Base-by-base conservation (phyloP, 2,113 vertebrate genomes). In the Otus sunia region DNA sequence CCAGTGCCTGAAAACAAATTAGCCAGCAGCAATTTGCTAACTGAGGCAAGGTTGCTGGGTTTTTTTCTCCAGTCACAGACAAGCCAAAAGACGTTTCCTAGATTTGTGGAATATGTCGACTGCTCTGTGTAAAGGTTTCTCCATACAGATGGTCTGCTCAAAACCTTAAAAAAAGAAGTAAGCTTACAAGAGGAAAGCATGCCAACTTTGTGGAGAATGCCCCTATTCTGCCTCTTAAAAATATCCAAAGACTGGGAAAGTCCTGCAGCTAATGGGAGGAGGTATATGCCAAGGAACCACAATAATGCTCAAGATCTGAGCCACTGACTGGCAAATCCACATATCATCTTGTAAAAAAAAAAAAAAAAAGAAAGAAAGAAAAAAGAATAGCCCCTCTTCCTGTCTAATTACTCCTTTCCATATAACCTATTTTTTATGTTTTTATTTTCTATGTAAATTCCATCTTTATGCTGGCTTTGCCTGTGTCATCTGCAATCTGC, bases 361-460 rank as follows among this genome's bases (percentile, higher is more conserved):
- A 12, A 27, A 39, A 41, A 36, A 50, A 41, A 8, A 1, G n/a
- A n/a, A 2, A 5, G 2, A 6, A 5, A 9, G 14, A 25, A 12
- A 2, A 11, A 25, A 21, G 12, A 37, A 3, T 4, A 20, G 7
- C 4, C 3, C 83, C 5, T 52, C 13, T 66, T 87, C 15, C 25
- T 78, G 14, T 30, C 29, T 53, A 55, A 49, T 72, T 69, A 55
- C 11, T 71, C 18, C 25, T 64, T 88, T 75, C 19, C 10, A 45
- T 27, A 30, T 4, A 78, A 41, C 1, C 3, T n/a, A 0, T 32
- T 69, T 32, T 34, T 29, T 2, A 66, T 15, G 6, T 0, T 64
- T 68, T 53, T 47, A 32, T 66, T 87, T 72, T 45, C 39, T 29
- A 68, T 8, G 5, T 18, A 79, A 91, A 75, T 39, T 41, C 16